Percentiles rank a stretch among this genome's conserved stretches.
Conservation (phyloP, 2,113 vertebrate genomes). For the Accipiter cooperii region DNA sequence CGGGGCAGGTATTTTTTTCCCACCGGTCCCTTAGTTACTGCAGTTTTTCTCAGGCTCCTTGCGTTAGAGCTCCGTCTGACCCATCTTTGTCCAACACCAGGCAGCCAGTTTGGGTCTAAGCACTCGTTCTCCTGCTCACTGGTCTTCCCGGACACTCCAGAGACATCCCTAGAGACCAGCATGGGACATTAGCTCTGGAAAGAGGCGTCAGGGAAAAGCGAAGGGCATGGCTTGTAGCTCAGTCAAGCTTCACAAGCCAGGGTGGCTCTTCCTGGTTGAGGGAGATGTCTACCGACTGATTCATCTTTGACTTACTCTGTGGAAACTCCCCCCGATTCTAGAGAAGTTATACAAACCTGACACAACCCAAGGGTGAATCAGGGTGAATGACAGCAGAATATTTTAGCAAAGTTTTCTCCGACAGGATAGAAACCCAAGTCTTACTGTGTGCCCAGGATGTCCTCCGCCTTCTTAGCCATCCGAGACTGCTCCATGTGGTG, state of each 20-base stretch:
- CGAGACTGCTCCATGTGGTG: neutral
- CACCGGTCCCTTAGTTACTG: neutral
- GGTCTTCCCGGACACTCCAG: neutral
- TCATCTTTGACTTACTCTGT: neutral
- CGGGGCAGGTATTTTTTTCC: slow-evolving; percentile 79
- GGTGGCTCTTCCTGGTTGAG: neutral
- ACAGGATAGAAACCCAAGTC: neutral
- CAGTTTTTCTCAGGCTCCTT: neutral
- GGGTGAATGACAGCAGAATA: neutral
- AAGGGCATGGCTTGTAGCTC: neutral
- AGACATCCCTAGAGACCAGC: neutral
- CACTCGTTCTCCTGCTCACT: accelerated
- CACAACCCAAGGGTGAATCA: neutral
- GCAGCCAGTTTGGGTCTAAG: neutral
- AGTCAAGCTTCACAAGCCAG: neutral
- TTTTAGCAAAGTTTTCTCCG: neutral
- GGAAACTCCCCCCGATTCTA: neutral
- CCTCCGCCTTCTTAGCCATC: neutral
- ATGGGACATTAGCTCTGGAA: neutral
- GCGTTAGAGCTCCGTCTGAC: neutral
- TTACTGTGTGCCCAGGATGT: neutral
- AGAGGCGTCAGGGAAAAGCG: neutral
- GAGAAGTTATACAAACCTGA: neutral
- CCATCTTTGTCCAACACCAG: neutral
- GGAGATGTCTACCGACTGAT: neutral